Conservation (phyloP, 2,113 vertebrate species). For the Seriola aureovittata region DNA sequence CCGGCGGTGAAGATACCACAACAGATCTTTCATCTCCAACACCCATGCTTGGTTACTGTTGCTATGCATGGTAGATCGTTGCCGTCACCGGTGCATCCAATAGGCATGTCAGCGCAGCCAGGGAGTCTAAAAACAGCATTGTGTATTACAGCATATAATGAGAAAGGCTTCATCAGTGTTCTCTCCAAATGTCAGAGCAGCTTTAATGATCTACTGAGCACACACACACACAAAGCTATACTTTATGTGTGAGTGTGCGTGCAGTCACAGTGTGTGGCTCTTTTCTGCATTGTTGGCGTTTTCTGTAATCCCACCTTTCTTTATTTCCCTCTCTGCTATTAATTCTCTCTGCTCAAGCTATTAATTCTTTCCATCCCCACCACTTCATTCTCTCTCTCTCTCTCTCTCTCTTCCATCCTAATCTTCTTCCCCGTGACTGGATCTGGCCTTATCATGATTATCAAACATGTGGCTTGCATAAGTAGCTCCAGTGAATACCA, state of each 20-base stretch:
- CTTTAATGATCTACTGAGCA: slow-evolving; percentile 75
- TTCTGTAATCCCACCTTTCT: slow-evolving; percentile 58
- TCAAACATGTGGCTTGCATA: slow-evolving; percentile 27
- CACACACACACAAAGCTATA: slow-evolving; percentile 35
- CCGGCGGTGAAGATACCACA: slow-evolving; percentile 63
- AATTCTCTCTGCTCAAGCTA: slow-evolving; percentile 37
- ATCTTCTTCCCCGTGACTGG: neutral
- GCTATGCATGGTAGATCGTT: slow-evolving; percentile 81
- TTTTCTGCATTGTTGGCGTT: slow-evolving; percentile 63
- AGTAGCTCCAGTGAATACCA: neutral
- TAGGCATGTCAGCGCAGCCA: slow-evolving; percentile 68
- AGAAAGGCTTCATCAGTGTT: slow-evolving; percentile 77
- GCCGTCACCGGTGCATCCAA: slow-evolving; percentile 80
- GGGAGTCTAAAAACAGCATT: slow-evolving; percentile 81
- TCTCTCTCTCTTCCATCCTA: slow-evolving; percentile 9
- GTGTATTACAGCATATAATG: slow-evolving; percentile 82
- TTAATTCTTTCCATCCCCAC: slow-evolving; percentile 35
- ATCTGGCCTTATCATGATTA: slow-evolving; percentile 4
- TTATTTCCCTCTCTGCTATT: slow-evolving; percentile 45
- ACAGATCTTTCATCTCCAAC: slow-evolving; percentile 75
- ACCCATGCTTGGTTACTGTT: slow-evolving; percentile 86
- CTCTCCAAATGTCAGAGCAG: slow-evolving; percentile 80
- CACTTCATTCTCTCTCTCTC: slow-evolving; percentile 14
- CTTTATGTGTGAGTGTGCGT: slow-evolving; percentile 21
- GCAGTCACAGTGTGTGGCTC: slow-evolving; percentile 37